Base-by-base conservation (phyloP, 2,113 vertebrate species). In the Petroica traversi region DNA sequence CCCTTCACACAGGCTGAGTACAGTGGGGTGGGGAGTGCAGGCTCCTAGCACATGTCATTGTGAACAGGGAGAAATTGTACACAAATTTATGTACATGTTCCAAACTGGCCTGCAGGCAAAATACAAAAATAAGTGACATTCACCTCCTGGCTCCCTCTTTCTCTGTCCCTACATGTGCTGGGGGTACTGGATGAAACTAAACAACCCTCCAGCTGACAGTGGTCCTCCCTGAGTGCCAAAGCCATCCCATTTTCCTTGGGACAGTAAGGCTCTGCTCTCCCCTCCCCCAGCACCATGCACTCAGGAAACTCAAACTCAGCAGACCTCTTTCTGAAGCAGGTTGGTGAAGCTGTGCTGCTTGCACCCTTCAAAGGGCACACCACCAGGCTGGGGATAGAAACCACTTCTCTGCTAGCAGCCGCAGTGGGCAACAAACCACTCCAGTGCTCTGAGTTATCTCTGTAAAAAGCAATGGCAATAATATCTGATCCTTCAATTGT, bases 21-120 rank as follows among this genome's bases (percentile, higher is more conserved):
- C 13, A 72, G 79, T 1, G 15, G 25, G 19, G 6, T 36, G n/a
- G n/a, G 24, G 33, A 78, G 20, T 2, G 14, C 57, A 66, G 46
- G 34, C 12, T 36, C 48, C 55, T 22, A 62, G 51, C 18, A 15
- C 31, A 6, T 0, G 3, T 28, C 64, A 33, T 11, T 2, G 13
- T 25, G 24, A 79, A 40, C 43, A 68, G 46, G 55, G 40, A 87
- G 29, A 22, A 81, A 15, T 0, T 40, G n/a, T 15, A 43, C 11
- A 14, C 40, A 51, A 43, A 45, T 3, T 12, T 1, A n/a, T 0
- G 2, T 8, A 29, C 0, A 0, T 12, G 13, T 72, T 8, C 18
- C n/a, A 57, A 77, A 64, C 17, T 67, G 29, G 33, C 25, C 13
- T 69, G 61, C 77, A 78, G n/a, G 59, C 45, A 81, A 77, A 89